Conservation (phyloP, 2,797 vertebrate species). For the Cossypha heuglini region DNA sequence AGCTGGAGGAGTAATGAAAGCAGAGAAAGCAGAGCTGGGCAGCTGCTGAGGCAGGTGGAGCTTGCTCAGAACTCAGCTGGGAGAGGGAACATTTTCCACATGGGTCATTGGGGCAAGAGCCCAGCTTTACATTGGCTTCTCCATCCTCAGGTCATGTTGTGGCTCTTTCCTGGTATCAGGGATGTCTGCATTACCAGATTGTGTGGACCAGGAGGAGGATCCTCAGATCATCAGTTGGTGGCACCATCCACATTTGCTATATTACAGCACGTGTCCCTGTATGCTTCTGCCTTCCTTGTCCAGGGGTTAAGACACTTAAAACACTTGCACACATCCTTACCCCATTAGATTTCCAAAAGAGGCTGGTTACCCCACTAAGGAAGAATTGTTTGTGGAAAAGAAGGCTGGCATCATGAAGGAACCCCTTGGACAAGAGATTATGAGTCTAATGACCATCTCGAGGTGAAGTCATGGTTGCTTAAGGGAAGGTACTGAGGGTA, state of each 20-base stretch:
- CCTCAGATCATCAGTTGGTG: background rate
- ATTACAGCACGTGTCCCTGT: accelerated
- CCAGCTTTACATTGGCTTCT: background rate
- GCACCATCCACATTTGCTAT: background rate
- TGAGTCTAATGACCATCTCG: background rate
- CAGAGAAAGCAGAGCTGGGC: background rate
- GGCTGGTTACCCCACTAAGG: background rate
- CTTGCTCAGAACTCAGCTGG: background rate
- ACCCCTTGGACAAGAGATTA: background rate
- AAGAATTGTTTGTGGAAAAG: background rate
- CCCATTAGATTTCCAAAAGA: background rate
- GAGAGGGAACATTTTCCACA: background rate
- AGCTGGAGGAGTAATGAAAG: background rate
- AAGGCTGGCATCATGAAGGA: background rate
- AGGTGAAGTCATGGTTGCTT: background rate
- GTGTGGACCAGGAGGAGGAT: background rate
- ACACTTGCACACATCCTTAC: background rate
- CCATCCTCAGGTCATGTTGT: accelerated
- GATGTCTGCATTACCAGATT: background rate
- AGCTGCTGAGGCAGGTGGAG: background rate
- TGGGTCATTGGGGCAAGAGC: background rate
- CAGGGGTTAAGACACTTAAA: background rate
- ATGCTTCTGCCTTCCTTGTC: background rate
- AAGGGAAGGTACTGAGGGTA: background rate
- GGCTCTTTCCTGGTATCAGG: background rate